A percentile compares a stretch with the other conserved stretches of the same genome.
Conservation (phyloP, 2,113 vertebrate species). For the Rhegmatorhina hoffmannsi region DNA sequence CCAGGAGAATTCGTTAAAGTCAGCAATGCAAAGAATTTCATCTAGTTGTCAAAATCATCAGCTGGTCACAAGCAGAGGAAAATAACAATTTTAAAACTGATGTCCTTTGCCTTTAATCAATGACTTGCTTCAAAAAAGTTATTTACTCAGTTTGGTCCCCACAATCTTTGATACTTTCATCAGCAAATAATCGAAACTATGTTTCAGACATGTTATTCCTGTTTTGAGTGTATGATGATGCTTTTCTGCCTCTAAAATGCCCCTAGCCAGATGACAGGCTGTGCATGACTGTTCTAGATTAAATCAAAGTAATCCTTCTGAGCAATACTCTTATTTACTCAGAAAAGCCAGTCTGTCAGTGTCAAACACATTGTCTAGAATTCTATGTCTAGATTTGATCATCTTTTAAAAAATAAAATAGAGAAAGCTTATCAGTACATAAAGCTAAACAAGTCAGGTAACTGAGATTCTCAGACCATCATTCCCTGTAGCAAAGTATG, state of each 20-base stretch:
- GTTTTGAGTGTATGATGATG: neutral
- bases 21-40: neutral
- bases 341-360: neutral
- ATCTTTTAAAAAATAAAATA: neutral
- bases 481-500: neutral
- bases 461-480: neutral
- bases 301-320: neutral
- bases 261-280: neutral
- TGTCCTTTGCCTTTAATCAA: neutral
- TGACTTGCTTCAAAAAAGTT: neutral
- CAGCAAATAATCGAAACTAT: neutral
- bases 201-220: neutral
- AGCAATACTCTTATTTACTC: neutral
- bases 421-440: neutral
- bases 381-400: neutral
- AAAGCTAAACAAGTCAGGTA: neutral
- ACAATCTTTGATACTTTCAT: neutral
- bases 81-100: neutral
- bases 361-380: neutral
- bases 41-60: neutral
- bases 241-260: neutral
- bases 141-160: neutral
- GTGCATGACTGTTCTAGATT: neutral
- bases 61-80: neutral
- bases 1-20: neutral